A percentile compares a stretch with the other conserved stretches of the same genome.
phyloP scores from a whole-genome alignment of 2,797 vertebrate genomes.

The Phylloscopus collybita region DNA sequence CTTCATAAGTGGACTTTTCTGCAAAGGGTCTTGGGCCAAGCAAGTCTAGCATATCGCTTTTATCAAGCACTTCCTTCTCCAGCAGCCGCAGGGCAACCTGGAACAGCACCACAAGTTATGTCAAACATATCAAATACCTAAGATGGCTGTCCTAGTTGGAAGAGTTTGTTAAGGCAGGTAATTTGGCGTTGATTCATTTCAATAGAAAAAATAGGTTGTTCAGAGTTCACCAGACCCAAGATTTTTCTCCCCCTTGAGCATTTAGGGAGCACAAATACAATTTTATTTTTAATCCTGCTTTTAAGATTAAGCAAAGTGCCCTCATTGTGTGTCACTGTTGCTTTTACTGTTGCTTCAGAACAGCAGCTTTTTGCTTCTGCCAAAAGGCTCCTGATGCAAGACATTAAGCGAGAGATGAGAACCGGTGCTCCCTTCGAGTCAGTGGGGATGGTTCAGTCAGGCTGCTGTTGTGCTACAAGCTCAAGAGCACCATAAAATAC shows the following conservation, averaged over 20 bases:
- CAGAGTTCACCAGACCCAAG: neutral
- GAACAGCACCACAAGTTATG: constrained; percentile 10
- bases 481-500: neutral
- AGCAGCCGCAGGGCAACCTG: constrained; percentile 92
- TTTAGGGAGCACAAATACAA: neutral
- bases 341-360: neutral
- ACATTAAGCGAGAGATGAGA: neutral
- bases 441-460: neutral
- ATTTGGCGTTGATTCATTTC: neutral
- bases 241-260: neutral
- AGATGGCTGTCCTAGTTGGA: neutral
- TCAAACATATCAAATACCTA: neutral
- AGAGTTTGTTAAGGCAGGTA: neutral
- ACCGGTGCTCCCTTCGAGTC: neutral
- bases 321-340: neutral
- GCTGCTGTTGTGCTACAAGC: neutral
- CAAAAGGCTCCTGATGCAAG: neutral
- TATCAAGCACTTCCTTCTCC: constrained; percentile 94
- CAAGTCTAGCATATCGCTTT: constrained; percentile 92
- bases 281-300: neutral
- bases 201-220: neutral
- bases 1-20: constrained; percentile 95
- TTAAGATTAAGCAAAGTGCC: neutral
- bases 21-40: constrained; percentile 90
- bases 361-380: neutral